Evolutionary conservation across 2,113 vertebrate species (phyloP), one percentile per base, ranked within the genome.

Genomic region (Rhadina sibilatrix): DNA sequence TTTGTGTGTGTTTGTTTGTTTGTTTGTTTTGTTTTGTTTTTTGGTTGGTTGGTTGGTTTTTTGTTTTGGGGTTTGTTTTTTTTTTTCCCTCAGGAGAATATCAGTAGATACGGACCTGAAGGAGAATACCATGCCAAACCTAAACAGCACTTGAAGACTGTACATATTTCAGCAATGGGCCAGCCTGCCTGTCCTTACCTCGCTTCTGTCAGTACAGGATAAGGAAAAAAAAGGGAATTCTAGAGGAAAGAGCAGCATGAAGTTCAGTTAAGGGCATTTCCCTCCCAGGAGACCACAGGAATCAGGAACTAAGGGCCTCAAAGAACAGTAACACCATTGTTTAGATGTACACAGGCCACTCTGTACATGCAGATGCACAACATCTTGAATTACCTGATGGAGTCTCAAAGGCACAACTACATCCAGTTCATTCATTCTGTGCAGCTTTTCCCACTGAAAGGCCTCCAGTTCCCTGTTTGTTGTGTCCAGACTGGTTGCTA

Each of bases 371-470:
- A 89, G 75, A 56, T 38, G 44, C 30, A 61, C 31, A 71, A 11
- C 18, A 35, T 71, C 59, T 68, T 64, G 22, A 54, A 49, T 97
- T 94, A 99, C 99, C 99, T 99, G 99, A 77, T 99, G 98, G n/a
- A 99, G 97, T 89, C 98, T 98, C 68, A 99, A 96, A 30, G 99
- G 98, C 40, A 99, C 98, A 60, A 97, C 98, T 54, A 99, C 98
- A 50, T 99, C 96, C 15, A 99, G 95, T 24, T 99, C 98, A 30
- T 99, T 99, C 33, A 99, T 90, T 72, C 93, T 98, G 96, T 98
- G 98, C 96, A 99, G 99, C 77, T 99, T 99, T 97, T 99, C 99
- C 84, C 98, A 97, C 77, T 99, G 98, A 77, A 99, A 98, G 31
- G 98, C 96, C 91, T 99, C 99, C 86, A 99, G 90, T 25, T 98